Evolutionary conservation across 2,888 invertebrate species (phyloP).

Genomic region (Entomobrya proxima): DNA sequence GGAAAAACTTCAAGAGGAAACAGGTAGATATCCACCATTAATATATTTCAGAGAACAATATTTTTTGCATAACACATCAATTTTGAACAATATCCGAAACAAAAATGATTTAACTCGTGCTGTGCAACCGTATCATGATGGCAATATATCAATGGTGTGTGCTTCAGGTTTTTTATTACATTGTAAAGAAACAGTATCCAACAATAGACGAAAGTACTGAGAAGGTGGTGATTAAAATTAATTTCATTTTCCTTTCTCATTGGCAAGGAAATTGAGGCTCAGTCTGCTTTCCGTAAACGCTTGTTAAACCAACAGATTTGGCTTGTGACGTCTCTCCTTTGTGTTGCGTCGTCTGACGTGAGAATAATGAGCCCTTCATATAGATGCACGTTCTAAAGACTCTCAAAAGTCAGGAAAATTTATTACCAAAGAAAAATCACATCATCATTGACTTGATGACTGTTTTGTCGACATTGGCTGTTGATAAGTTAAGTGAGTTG

Average conservation of each 20-base stretch:
- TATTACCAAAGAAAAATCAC: constrained; percentile 54
- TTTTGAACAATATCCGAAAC: no score
- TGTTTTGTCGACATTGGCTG: constrained; percentile 51
- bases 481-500: constrained; percentile 26
- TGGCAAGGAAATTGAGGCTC: background rate
- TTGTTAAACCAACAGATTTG: constrained; percentile 31
- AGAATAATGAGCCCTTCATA: constrained; percentile 55
- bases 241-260: background rate
- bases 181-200: no score
- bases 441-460: constrained; percentile 57
- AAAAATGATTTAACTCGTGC: no score
- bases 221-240: constrained; percentile 3
- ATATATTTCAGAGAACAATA: no score
- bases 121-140: no score
- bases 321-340: constrained; percentile 47
- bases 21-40: no score
- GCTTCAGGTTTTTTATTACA: no score
- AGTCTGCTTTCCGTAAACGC: background rate
- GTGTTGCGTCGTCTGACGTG: constrained; percentile 46
- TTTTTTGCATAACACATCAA: no score
- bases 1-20: no score
- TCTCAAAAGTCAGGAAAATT: constrained; percentile 46
- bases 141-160: no score
- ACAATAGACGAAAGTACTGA: no score
- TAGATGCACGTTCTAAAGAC: background rate